phyloP scores from a whole-genome alignment of 2,797 vertebrate species.

The Tokudaia muenninki region DNA sequence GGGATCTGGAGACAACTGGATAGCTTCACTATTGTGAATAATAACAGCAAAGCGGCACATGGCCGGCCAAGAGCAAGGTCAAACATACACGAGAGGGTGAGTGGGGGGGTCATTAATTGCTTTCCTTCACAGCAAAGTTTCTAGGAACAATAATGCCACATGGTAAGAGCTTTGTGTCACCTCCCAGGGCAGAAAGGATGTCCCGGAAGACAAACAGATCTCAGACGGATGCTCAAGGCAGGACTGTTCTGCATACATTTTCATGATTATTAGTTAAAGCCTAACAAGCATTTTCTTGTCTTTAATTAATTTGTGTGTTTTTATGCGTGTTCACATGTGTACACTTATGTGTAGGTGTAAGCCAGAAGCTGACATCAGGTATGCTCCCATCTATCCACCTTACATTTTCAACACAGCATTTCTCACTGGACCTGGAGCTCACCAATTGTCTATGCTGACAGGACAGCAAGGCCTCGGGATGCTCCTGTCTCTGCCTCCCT shows the following conservation, averaged over 20 bases:
- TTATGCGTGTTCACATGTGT: neutral
- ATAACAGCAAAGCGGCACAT: constrained; percentile 1
- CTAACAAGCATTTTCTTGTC: neutral
- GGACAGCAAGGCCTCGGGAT: no score
- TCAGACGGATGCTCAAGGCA: neutral
- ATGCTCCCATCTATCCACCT: no score
- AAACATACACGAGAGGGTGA: neutral
- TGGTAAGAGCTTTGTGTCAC: neutral
- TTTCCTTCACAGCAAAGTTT: constrained; percentile 7
- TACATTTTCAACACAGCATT: neutral
- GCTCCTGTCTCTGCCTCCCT: neutral
- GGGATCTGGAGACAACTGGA: neutral
- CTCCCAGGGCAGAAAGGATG: constrained; percentile 24
- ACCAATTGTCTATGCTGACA: neutral
- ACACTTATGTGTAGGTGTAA: neutral
- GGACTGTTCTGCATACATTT: neutral
- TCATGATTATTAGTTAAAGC: constrained; percentile 44
- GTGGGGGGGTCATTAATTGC: constrained; percentile 19
- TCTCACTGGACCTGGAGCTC: neutral
- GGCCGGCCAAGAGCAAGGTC: constrained; percentile 4
- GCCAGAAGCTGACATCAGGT: neutral
- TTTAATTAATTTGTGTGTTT: neutral
- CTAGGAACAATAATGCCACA: neutral
- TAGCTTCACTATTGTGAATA: constrained; percentile 37
- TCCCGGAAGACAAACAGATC: constrained; percentile 11